Evolutionary conservation across 64 coral and sea anemone genomes (phyloP).

Genomic region (Catalaphyllia jardinei): DNA sequence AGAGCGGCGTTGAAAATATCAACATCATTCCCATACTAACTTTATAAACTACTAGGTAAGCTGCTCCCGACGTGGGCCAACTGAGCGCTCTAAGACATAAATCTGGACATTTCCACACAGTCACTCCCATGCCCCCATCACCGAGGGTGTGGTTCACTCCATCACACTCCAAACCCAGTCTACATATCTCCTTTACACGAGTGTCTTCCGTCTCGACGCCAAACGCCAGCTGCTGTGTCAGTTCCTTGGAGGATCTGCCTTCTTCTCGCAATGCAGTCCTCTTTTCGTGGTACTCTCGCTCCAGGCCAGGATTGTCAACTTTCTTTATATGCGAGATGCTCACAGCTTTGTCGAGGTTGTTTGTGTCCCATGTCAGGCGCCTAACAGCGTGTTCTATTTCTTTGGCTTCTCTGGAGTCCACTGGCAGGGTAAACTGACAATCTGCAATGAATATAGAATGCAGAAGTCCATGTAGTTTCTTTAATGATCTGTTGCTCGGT

Average conservation of each 20-base stretch:
- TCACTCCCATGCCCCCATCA: constrained; percentile 73
- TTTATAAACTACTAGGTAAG: constrained; percentile 71
- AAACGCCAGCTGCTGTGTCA: constrained; percentile 63
- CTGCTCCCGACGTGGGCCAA: constrained; percentile 17
- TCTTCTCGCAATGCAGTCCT: constrained; percentile 49
- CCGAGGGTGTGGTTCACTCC: constrained; percentile 50
- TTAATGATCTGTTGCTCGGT: too few relatives aligned
- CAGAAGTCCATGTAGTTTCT: too few relatives aligned
- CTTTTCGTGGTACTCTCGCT: constrained; percentile 63
- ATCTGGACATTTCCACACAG: constrained; percentile 71
- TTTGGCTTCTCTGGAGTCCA: constrained; percentile 74
- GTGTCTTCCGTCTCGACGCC: constrained; percentile 23
- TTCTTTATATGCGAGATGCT: constrained; percentile 57
- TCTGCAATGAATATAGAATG: constrained; percentile 9
- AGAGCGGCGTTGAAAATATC: too few relatives aligned
- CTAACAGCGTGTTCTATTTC: constrained; percentile 45
- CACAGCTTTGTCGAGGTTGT: constrained; percentile 46
- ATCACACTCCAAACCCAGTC: constrained; percentile 59
- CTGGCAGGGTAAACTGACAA: constrained; percentile 66
- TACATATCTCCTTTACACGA: constrained; percentile 66
- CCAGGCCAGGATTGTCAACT: constrained; percentile 63
- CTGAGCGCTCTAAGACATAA: constrained; percentile 41
- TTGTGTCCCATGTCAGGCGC: constrained; percentile 46
- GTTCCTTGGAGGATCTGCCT: constrained; percentile 60
- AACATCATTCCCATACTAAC: constrained; percentile 3